Evolutionary conservation across 2,797 vertebrate genomes (phyloP), one percentile per base, ranked within the genome.

Genomic region (Hippoglossus hippoglossus): DNA sequence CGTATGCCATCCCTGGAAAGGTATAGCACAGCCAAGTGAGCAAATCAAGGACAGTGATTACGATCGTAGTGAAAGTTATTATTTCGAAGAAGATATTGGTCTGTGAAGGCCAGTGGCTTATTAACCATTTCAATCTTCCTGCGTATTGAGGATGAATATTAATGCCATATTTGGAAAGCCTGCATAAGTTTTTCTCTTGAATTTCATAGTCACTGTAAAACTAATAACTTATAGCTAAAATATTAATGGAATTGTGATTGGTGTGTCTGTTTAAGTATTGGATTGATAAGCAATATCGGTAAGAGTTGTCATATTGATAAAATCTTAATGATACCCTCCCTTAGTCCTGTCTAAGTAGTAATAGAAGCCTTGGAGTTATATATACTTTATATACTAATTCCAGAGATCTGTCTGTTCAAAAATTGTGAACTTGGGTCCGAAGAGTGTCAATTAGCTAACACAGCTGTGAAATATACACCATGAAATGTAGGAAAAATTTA

Each of bases 1-100:
- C 64, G 75, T 81, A 76, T 80, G 80, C 87, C 83, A 82, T 70
- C 50, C 52, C 59, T 79, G 63, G 72, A 66, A 73, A 73, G 57
- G 84, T 82, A 51, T 46, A 22, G 26, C 49, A 61, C 11, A 64
- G 73, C 69, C 67, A 73, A 73, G 81, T 51, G 75, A 75, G 67
- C 69, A 85, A 84, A 85, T 86, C 79, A 89, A 83, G 85, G 74
- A 66, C 77, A 67, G 71, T 44, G 71, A 81, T 70, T 65, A 77
- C 5, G 21, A 62, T 62, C 67, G 76, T 73, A 56, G 81, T 65
- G 73, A 80, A 77, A 78, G 73, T 56, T 67, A 60, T 26, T 9
- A 73, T 66, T 81, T 87, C 47, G 75, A 62, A 67, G 77, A 77
- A 76, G 75, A 76, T 50, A 80, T 83, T 47, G 68, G 63, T 54